Evolutionary conservation across 2,797 vertebrate species (phyloP), one percentile per base, ranked within the genome.

Genomic region (Poeciliopsis presidionis): DNA sequence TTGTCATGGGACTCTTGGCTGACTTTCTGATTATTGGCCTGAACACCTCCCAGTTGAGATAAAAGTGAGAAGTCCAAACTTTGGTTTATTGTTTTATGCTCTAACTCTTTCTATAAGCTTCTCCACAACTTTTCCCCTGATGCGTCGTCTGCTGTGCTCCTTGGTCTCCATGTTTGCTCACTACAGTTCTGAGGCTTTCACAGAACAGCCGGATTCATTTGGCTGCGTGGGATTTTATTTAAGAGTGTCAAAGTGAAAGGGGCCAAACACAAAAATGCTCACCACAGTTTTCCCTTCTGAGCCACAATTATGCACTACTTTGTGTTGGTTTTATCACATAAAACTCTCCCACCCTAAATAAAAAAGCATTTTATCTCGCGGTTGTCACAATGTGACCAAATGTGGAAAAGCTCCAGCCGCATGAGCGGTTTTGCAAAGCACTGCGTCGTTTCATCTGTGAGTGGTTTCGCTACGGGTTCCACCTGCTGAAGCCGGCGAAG

Each of bases 401-500:
- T n/a, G 22, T n/a, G 41, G 41, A 45, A 45, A 45, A 70, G 41
- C 63, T 67, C 30, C 59, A 36, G 59, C 28, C n/a, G 65, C 25
- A 41, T 41, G 65, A 41, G 12, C 8, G 8, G 65, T 13, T 25
- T 45, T 16, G 41, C 67, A 45, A 45, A 22, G 41, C 41, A 4
- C 13, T 8, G 87, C 36, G 75, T 80, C 36, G 75, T 80, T 88
- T 87, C 36, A 72, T 84, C 75, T 88, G 86, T 84, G 75, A 73
- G 81, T n/a, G 74, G 85, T 72, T 30, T 30, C 81, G 53, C 46
- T 76, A 80, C 76, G 57, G 73, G 36, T 67, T 70, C 49, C 45
- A 79, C 78, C 75, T 75, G 82, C 86, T 86, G 63, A 81, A 88
- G 84, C 85, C 46, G n/a, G 63, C 74, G 82, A 88, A 87, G 86